These are phyloP conservation scores for Rhinichthys osculus DNA, from an alignment of 2,797 vertebrate genomes.

Conservation along the genomic window DNA sequence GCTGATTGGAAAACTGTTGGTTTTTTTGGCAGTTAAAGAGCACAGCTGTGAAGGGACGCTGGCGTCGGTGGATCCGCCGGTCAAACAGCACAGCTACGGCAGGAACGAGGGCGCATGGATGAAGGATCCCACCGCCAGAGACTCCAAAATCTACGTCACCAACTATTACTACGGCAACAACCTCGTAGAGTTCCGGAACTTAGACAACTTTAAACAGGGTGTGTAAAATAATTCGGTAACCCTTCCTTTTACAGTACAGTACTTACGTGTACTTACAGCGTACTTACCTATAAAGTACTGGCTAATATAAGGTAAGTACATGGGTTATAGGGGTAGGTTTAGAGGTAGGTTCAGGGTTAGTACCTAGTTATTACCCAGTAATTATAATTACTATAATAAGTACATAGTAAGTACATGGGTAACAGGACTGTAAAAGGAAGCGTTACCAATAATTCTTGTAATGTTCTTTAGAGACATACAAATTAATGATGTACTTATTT, in stretches of 20 bases:
- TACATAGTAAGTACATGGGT: too few relatives aligned
- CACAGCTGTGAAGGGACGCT: conserved; percentile 90
- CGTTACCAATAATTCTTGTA: too few relatives aligned
- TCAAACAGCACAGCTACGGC: conserved; percentile 92
- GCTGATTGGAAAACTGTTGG: neutral
- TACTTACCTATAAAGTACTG: too few relatives aligned
- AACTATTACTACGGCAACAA: conserved; percentile 98
- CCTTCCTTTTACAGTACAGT: too few relatives aligned
- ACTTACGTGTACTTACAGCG: too few relatives aligned
- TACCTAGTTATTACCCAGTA: too few relatives aligned
- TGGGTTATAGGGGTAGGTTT: too few relatives aligned
- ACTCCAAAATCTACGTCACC: conserved; percentile 92
- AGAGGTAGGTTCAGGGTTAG: too few relatives aligned
- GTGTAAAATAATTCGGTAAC: conserved; percentile 23
- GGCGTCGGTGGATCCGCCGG: conserved; percentile 83
- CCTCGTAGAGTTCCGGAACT: conserved; percentile 93
- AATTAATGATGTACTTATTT: neutral
- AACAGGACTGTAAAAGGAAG: too few relatives aligned
- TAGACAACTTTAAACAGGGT: conserved; percentile 98
- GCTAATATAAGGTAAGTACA: too few relatives aligned
- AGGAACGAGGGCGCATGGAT: conserved; percentile 97
- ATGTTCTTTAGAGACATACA: neutral
- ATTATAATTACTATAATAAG: too few relatives aligned
- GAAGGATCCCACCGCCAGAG: conserved; percentile 90
- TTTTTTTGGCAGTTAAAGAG: conserved; percentile 75